Conservation (phyloP, 2,113 vertebrate genomes). For the Dolichallabes microphthalmus region DNA sequence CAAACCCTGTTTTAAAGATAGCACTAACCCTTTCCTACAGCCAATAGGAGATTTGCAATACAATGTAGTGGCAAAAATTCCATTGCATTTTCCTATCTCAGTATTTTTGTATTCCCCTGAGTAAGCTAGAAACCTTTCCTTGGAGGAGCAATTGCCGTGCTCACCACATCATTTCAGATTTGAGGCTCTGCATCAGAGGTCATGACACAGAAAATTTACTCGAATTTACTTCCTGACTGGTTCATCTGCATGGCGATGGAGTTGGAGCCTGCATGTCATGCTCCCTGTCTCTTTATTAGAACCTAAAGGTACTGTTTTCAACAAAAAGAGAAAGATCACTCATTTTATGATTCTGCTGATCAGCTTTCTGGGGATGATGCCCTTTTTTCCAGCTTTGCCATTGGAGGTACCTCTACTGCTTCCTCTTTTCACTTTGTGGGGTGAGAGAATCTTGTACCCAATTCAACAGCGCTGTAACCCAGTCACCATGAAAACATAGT, state of each 20-base stretch:
- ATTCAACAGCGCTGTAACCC: not conserved
- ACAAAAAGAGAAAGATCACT: not conserved
- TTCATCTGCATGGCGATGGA: not conserved
- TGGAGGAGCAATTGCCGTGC: not conserved
- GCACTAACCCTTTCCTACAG: not conserved
- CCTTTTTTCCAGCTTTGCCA: not conserved
- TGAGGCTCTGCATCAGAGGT: not conserved
- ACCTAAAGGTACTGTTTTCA: not conserved
- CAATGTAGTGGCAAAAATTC: not conserved
- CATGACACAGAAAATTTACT: not conserved
- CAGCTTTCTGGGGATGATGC: not conserved
- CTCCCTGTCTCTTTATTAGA: not conserved
- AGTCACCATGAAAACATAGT: not conserved
- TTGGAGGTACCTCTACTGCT: not conserved
- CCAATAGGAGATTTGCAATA: not conserved
- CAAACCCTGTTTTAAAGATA: not conserved
- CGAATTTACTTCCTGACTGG: not conserved
- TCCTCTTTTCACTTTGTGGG: too few relatives aligned
- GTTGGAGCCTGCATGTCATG: not conserved
- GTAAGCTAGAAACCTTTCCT: not conserved
- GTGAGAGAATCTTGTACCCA: not conserved
- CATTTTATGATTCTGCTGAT: not conserved
- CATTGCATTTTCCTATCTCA: not conserved
- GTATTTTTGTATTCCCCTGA: not conserved
- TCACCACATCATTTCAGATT: not conserved